Percentiles rank a stretch among this genome's conserved stretches.
phyloP scores from a whole-genome alignment of 2,888 invertebrate genomes.

The Allophyes oxyacanthae region DNA sequence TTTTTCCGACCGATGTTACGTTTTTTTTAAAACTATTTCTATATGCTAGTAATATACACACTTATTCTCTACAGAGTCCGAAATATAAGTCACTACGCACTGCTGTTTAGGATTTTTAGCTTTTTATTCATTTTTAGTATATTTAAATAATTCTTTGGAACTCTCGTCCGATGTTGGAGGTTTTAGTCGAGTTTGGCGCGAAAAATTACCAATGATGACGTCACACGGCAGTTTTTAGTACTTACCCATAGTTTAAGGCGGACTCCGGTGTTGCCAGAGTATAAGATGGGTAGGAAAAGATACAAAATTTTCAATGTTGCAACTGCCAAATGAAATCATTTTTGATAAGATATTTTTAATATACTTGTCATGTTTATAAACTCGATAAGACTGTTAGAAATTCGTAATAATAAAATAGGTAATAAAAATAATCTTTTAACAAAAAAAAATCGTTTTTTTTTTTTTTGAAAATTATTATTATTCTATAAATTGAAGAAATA shows the following conservation, averaged over 20 bases:
- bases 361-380: conserved; percentile 31
- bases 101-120: conserved; percentile 54
- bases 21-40: conserved; percentile 75
- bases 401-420: background rate
- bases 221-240: conserved; percentile 27
- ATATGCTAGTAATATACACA: conserved; percentile 77
- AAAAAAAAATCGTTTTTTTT: background rate
- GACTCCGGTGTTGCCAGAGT: conserved; percentile 37
- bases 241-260: conserved; percentile 46
- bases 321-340: conserved; percentile 12
- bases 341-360: background rate
- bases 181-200: conserved; percentile 28
- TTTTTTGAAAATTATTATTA: background rate
- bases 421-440: background rate
- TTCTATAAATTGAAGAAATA: too few species aligned
- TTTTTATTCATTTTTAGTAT: conserved; percentile 33
- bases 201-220: conserved; percentile 29
- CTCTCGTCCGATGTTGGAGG: conserved; percentile 45
- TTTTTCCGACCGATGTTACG: conserved; percentile 48
- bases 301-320: conserved; percentile 23
- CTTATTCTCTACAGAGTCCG: conserved; percentile 74
- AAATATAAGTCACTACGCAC: conserved; percentile 76
- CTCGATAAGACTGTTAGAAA: conserved; percentile 11
- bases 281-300: conserved; percentile 28
- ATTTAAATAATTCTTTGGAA: conserved; percentile 60